Percentiles rank a stretch among this genome's conserved stretches.
phyloP scores from a whole-genome alignment of 2,113 vertebrate species.

The Sturnira hondurensis region DNA sequence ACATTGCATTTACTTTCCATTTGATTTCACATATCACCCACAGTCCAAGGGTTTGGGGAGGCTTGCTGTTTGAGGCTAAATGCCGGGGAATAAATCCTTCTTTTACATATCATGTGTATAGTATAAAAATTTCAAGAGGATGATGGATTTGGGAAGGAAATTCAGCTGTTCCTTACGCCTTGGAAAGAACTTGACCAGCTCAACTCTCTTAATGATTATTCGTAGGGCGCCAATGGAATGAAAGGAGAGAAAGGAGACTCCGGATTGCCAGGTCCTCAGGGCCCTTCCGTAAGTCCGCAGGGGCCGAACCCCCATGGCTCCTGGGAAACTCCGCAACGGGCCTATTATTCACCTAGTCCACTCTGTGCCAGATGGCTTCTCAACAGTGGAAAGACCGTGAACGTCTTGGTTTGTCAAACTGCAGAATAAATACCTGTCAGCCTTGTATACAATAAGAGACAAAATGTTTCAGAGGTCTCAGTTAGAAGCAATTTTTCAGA shows the following conservation, averaged over 20 bases:
- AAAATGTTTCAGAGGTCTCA: neutral
- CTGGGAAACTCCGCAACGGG: neutral
- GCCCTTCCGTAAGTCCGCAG: conserved; percentile 91
- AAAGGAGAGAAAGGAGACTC: conserved; percentile 96
- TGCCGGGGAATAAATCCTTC: neutral
- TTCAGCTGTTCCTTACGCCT: neutral
- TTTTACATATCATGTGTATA: neutral
- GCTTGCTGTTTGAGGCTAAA: neutral
- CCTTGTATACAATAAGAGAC: neutral
- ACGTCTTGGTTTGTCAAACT: neutral
- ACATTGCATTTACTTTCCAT: neutral
- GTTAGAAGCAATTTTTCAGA: conserved; percentile 23
- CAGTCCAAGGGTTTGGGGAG: neutral
- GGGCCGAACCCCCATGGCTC: neutral
- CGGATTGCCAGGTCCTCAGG: conserved; percentile 91
- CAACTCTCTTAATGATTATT: conserved; percentile 46
- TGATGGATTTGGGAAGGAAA: neutral
- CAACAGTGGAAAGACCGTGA: neutral
- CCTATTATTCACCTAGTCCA: neutral
- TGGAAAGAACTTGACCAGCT: neutral
- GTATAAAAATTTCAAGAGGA: neutral
- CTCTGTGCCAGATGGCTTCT: neutral
- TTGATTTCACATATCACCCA: neutral
- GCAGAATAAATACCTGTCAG: neutral
- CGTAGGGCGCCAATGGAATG: conserved; percentile 90